Evolutionary conservation across 2,888 invertebrate species (phyloP), one percentile per base, ranked within the genome.

Genomic region (Sceliomorpha sp.): DNA sequence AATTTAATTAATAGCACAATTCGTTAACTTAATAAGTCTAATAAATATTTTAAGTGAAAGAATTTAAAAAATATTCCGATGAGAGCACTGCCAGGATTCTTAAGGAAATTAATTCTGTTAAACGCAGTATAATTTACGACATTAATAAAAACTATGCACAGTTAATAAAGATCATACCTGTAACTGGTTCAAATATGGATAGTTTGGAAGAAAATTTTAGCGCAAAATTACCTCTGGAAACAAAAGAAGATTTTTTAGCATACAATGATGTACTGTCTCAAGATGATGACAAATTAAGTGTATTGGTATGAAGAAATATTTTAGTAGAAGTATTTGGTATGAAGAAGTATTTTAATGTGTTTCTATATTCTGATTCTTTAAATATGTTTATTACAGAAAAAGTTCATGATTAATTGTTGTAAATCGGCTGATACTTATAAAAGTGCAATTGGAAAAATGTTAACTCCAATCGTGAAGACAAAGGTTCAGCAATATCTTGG

Each of bases 221-320:
- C n/a, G 26, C 14, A 14, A 39, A 34, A 12, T 34, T 37, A 12
- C 27, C 12, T 14, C 15, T 13, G 27, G 39, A 51, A 27, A 13
- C 15, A 26, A n/a, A 8, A 8, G 29, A 29, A 29, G 8, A 34
- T 4, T 34, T 34, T 34, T 2, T 34, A 34, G 10, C 1, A 12
- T 34, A 34, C 7, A 51, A 50, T 36, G 15, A 60, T 34, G 42
- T 40, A n/a, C 17, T 34, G 42, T 29, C 29, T 10, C 13, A 37
- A 40, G 44, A 15, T 15, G 15, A 4, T 15, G 32, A 24, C 9
- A 45, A 45, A 15, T 45, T 31, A 44, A 26, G 26, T 20, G 31
- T 45, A 17, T 20, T 29, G 31, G 39, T 39, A 29, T n/a, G n/a
- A n/a, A n/a, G n/a, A n/a, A n/a, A n/a, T n/a, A n/a, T n/a, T n/a